Evolutionary conservation across 2,113 vertebrate genomes (phyloP).

Genomic region (Romanogobio albipinnatus): DNA sequence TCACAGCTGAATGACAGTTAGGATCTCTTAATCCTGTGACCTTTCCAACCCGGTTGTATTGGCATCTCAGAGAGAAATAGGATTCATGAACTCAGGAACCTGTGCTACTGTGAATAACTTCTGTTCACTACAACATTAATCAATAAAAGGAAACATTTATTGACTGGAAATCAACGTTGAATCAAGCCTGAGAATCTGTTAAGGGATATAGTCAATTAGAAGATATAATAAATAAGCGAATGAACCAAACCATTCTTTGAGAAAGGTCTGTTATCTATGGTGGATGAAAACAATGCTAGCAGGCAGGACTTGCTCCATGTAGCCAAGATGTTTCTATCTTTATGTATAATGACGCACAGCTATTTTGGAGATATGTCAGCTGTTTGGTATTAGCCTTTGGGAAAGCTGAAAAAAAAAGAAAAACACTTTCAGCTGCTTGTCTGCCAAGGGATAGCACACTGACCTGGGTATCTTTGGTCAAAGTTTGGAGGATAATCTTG

Average conservation of each 20-base stretch:
- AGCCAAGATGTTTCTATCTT: constrained; percentile 66
- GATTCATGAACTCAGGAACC: not conserved
- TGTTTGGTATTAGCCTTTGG: constrained; percentile 74
- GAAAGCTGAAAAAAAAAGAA: constrained; percentile 61
- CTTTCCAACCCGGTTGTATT: constrained; percentile 52
- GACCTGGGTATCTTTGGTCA: constrained; percentile 55
- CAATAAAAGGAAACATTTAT: not conserved
- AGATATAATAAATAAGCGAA: not conserved
- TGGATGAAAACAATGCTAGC: constrained; percentile 28
- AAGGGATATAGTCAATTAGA: not conserved
- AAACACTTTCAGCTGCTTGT: constrained; percentile 49
- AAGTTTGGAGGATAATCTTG: constrained; percentile 59
- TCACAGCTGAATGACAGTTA: constrained; percentile 51
- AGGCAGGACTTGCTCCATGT: not conserved
- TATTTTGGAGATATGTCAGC: constrained; percentile 82
- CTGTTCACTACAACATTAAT: constrained; percentile 1
- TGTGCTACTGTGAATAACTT: not conserved
- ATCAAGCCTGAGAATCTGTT: not conserved
- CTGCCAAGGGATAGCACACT: constrained; percentile 54
- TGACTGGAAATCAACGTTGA: not conserved
- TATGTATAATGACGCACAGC: constrained; percentile 71
- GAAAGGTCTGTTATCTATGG: not conserved
- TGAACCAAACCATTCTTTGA: not conserved
- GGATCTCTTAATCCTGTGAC: constrained; percentile 57
- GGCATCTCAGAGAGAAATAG: constrained; percentile 52